Percentiles rank a stretch among this genome's conserved stretches.
phyloP scores from a whole-genome alignment of 2,888 invertebrate genomes.

The Euzophera pinguis region DNA sequence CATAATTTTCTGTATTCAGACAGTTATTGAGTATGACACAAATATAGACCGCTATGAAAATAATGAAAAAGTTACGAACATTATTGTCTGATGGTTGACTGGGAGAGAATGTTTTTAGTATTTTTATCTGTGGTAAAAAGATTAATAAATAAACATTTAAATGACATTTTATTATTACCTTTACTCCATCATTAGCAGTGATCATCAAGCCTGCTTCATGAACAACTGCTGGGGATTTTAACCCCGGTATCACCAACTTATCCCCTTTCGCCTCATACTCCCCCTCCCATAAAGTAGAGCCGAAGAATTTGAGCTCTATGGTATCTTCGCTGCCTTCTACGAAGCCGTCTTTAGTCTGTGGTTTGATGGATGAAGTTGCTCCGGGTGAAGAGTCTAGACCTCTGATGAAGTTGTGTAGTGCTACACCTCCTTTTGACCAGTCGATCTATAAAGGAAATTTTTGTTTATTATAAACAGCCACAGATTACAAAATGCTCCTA shows the following conservation, averaged over 20 bases:
- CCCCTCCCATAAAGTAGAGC: slow-evolving; percentile 86
- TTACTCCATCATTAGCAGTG: slow-evolving; percentile 88
- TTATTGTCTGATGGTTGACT: no score
- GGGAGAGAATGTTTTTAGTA: no score
- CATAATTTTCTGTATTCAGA: neutral
- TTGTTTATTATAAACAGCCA: neutral
- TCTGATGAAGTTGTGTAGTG: slow-evolving; percentile 95
- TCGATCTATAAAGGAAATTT: slow-evolving; percentile 78
- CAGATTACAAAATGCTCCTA: no score
- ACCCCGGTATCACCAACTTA: slow-evolving; percentile 80
- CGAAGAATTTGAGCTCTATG: slow-evolving; percentile 83
- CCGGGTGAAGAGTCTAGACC: slow-evolving; percentile 97
- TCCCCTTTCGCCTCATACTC: slow-evolving; percentile 77
- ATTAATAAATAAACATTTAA: no score
- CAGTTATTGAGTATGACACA: no score
- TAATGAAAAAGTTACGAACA: no score
- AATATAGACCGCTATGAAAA: no score
- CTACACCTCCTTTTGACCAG: slow-evolving; percentile 83
- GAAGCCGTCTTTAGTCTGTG: slow-evolving; percentile 58
- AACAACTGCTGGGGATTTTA: slow-evolving; percentile 82
- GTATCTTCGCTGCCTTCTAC: slow-evolving; percentile 45
- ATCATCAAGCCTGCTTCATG: slow-evolving; percentile 90
- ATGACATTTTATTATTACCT: slow-evolving; percentile 57
- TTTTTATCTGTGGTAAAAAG: no score
- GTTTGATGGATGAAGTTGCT: slow-evolving; percentile 83